A percentile compares a stretch with the other conserved stretches of the same genome.
phyloP scores from a whole-genome alignment of 2,888 invertebrate genomes.

The Neoaliturus tenellus region DNA sequence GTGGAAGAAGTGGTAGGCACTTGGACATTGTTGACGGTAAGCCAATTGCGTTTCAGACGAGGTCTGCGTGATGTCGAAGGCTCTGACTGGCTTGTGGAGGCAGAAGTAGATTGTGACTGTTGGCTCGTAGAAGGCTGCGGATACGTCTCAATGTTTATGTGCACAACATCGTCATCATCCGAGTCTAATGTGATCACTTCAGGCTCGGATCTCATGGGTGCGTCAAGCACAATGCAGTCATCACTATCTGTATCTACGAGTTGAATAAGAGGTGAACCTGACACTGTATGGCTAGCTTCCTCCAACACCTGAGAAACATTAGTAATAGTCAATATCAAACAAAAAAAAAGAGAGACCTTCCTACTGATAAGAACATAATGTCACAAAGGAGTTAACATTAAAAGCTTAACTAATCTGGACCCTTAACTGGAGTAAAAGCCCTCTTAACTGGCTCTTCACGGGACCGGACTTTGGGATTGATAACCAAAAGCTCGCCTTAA shows the following conservation, averaged over 20 bases:
- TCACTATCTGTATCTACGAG: conserved; percentile 69
- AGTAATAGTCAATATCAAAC: too few species aligned
- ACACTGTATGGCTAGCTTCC: background rate
- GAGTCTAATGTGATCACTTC: conserved; percentile 78
- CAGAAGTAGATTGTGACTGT: background rate
- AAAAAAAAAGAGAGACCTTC: background rate
- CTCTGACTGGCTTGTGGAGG: background rate
- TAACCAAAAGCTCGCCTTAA: too few species aligned
- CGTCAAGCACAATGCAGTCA: conserved; percentile 79
- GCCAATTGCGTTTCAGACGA: conserved; percentile 16
- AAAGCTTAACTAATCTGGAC: too few species aligned
- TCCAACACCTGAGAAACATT: background rate
- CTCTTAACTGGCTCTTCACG: too few species aligned
- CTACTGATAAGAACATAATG: too few species aligned
- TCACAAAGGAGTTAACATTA: too few species aligned
- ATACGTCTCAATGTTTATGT: background rate
- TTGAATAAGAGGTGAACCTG: background rate
- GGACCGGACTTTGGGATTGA: too few species aligned
- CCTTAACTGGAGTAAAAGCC: too few species aligned
- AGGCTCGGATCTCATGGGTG: conserved; percentile 81
- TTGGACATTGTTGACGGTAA: conserved; percentile 13
- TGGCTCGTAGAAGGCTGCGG: background rate
- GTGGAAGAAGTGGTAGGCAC: background rate
- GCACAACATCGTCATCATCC: conserved; percentile 75
- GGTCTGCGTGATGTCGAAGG: conserved; percentile 18